Percentiles rank a stretch among this genome's conserved stretches.
Evolutionary conservation across 2,797 vertebrate genomes (phyloP).

Genomic region (Pangasius macronema): DNA sequence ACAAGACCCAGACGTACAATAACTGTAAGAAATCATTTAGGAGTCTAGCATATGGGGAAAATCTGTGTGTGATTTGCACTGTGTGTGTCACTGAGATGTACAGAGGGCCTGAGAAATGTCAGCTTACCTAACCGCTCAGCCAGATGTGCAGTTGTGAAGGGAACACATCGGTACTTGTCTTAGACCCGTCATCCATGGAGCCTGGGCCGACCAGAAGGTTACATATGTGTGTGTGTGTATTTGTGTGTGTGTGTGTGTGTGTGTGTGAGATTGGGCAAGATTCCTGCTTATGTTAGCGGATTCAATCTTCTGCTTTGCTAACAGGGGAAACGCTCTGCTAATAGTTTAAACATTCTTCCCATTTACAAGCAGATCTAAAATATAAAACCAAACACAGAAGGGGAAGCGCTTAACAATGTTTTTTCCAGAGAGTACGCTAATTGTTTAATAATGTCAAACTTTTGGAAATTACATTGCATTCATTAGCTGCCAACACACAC

Average conservation of each 20-base stretch:
- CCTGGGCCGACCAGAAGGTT: constrained; percentile 21
- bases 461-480: neutral
- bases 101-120: constrained; percentile 32
- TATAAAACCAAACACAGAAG: constrained; percentile 4
- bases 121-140: constrained; percentile 62
- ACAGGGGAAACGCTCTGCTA: neutral
- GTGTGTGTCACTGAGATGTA: constrained; percentile 11
- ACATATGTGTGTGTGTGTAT: constrained; percentile 46
- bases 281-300: constrained; percentile 11
- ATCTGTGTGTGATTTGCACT: constrained; percentile 8
- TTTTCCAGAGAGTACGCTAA: neutral
- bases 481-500: neutral
- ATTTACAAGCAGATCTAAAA: neutral
- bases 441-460: neutral
- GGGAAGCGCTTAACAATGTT: neutral
- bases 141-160: constrained; percentile 65
- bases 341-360: constrained; percentile 16
- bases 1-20: constrained; percentile 3
- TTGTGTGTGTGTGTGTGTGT: neutral
- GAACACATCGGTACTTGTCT: constrained; percentile 66
- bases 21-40: constrained; percentile 13
- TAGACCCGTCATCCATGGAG: constrained; percentile 44
- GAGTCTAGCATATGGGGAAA: neutral
- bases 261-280: neutral
- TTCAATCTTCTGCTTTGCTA: neutral